Base-by-base conservation (phyloP, 1,140 invertebrate species). In the Pteromalus puparum region DNA sequence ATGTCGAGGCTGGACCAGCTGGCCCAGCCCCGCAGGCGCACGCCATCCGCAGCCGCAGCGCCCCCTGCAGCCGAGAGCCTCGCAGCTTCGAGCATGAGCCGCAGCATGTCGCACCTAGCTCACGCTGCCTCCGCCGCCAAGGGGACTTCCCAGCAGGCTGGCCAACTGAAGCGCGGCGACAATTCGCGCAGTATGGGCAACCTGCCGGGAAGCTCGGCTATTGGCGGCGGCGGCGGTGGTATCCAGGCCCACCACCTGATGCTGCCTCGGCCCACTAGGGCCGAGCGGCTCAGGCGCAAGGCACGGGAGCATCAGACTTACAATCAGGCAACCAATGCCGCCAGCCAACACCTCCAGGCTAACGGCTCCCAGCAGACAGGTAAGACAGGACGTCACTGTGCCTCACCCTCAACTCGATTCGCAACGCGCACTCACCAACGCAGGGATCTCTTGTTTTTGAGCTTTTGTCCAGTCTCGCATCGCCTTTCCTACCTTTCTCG, bases 1-100 rank as follows among this genome's bases (percentile, higher is more conserved):
- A 97, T 98, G 97, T 97, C 97, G 89, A 95, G 97, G 89, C 95
- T 98, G 94, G 97, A 98, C 94, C 95, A 96, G 90, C 94, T 97
- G 92, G 94, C 96, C 88, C 95, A 95, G 92, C 96, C 97, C 81
- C 94, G 94, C 89, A 94, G 93, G 87, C 92, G 93, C 88, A 91
- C 92, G 86, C n/a, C 75, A 24, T 15, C 42, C 2, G 65, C 65
- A 15, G n/a, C 34, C 26, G 30, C 65, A 6, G 61, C 46, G 61
- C 15, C 72, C 1, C 21, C 72, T 18, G 28, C 74, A 79, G 46
- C 46, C 21, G 88, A 87, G 83, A 91, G 89, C 91, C 91, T 92
- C 87, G 90, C 90, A 86, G 91, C 92, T 91, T 91, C 91, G 90
- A 94, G 93, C 87, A 94, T 94, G 94, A 95, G 95, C 89, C 94